A percentile compares a stretch with the other conserved stretches of the same genome.
Conservation (phyloP, 2,113 vertebrate species). For the Spilogale gracilis region DNA sequence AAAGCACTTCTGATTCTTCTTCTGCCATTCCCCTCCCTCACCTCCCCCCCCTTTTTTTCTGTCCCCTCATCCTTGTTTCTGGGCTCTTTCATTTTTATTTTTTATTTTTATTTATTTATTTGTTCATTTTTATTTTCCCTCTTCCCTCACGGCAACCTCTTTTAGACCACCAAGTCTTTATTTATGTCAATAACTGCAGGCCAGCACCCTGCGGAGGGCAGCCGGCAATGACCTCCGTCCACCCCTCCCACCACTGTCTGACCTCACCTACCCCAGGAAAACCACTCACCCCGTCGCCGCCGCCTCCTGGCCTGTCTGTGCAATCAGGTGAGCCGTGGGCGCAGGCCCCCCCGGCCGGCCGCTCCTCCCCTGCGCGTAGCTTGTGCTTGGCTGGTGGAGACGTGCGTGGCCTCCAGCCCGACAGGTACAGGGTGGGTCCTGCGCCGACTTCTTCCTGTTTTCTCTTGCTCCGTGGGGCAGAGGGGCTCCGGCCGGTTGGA, state of each 20-base stretch:
- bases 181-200: slow-evolving; percentile 99
- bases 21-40: slow-evolving; percentile 86
- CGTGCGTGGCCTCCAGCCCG: too few relatives aligned
- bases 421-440: not conserved
- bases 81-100: slow-evolving; percentile 80
- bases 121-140: slow-evolving; percentile 81
- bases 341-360: accelerated
- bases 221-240: slow-evolving; percentile 90
- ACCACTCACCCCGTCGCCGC: slow-evolving; percentile 85
- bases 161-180: slow-evolving; percentile 99
- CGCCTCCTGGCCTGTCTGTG: slow-evolving; percentile 71
- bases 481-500: not conserved
- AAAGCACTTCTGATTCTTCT: slow-evolving; percentile 90
- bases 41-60: slow-evolving; percentile 66
- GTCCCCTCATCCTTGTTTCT: slow-evolving; percentile 81
- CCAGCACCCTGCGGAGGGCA: slow-evolving; percentile 91
- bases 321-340: slow-evolving; percentile 82
- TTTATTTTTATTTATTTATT: slow-evolving; percentile 72
- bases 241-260: slow-evolving; percentile 87
- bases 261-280: slow-evolving; percentile 85
- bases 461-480: not conserved
- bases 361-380: not conserved
- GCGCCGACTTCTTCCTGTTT: accelerated
- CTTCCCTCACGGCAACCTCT: slow-evolving; percentile 92
- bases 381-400: not conserved